phyloP scores from a whole-genome alignment of 2,797 vertebrate species.

The Kryptopterus vitreolus region DNA sequence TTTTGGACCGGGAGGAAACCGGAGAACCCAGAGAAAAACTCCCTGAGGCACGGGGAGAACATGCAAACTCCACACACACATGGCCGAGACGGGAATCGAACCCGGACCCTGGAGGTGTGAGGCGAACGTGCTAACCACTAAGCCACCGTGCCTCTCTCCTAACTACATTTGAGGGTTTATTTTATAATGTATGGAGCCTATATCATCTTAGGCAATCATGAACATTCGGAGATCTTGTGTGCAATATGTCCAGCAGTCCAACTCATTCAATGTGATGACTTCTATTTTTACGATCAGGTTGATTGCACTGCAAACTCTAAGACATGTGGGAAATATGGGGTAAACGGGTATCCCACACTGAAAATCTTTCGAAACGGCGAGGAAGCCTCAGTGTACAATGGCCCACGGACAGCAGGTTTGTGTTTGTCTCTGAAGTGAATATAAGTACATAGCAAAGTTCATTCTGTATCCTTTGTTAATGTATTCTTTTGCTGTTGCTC shows the following conservation, averaged over 20 bases:
- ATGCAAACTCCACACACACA: too few species aligned
- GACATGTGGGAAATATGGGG: constrained; percentile 59
- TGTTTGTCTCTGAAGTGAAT: neutral
- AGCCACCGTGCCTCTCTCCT: too few species aligned
- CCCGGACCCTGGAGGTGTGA: too few species aligned
- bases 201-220: too few species aligned
- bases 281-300: constrained; percentile 50
- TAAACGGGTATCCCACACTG: constrained; percentile 64
- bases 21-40: too few species aligned
- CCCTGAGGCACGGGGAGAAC: too few species aligned
- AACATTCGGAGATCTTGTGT: neutral
- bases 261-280: too few species aligned
- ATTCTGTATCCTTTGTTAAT: neutral
- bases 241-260: neutral
- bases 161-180: too few species aligned
- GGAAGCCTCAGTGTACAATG: constrained; percentile 57
- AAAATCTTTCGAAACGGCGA: constrained; percentile 63
- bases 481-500: neutral
- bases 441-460: neutral
- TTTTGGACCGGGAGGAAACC: too few species aligned
- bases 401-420: constrained; percentile 59
- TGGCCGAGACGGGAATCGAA: too few species aligned
- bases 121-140: too few species aligned
- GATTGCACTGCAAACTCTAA: constrained; percentile 62
- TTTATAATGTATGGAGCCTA: too few species aligned